These are phyloP conservation scores for Betta splendens DNA, from an alignment of 2,797 vertebrate genomes.

Conservation along the genomic window DNA sequence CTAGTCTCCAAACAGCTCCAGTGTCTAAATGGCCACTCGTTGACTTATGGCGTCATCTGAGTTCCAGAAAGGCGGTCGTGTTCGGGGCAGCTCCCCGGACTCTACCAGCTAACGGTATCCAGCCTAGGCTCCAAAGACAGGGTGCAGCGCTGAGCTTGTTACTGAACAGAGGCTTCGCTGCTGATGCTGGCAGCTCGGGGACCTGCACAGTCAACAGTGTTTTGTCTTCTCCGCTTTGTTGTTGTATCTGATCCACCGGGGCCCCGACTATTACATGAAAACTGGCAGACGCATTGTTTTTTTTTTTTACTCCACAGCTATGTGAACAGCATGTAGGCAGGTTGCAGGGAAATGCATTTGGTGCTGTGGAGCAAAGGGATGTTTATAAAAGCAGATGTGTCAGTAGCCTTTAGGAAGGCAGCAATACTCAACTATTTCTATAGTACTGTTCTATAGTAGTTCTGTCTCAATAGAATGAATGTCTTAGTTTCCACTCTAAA, in stretches of 20 bases:
- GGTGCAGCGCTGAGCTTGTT: constrained; percentile 21
- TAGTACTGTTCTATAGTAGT: no score
- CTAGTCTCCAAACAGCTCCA: constrained; percentile 57
- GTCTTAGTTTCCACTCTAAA: not conserved
- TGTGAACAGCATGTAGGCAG: not conserved
- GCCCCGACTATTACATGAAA: constrained; percentile 2
- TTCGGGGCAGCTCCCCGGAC: constrained; percentile 42
- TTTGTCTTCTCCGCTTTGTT: constrained; percentile 13
- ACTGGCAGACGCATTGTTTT: constrained; percentile 17
- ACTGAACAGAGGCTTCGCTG: constrained; percentile 24
- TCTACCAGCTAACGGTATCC: constrained; percentile 31
- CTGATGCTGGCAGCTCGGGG: constrained; percentile 23
- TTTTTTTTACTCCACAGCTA: constrained; percentile 3
- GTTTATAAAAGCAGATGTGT: not conserved
- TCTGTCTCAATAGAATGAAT: not conserved
- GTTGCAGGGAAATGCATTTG: not conserved
- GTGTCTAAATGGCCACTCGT: constrained; percentile 52
- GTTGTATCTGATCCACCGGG: constrained; percentile 6
- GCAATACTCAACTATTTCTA: not conserved
- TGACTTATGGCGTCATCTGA: constrained; percentile 52
- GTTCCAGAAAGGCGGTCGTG: constrained; percentile 27
- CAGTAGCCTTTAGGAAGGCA: not conserved
- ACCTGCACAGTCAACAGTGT: constrained; percentile 9
- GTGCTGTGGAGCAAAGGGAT: not conserved
- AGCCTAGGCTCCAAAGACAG: constrained; percentile 35